These are phyloP conservation scores for Grus americana DNA, from an alignment of 2,113 vertebrate species.

Conservation along the genomic window DNA sequence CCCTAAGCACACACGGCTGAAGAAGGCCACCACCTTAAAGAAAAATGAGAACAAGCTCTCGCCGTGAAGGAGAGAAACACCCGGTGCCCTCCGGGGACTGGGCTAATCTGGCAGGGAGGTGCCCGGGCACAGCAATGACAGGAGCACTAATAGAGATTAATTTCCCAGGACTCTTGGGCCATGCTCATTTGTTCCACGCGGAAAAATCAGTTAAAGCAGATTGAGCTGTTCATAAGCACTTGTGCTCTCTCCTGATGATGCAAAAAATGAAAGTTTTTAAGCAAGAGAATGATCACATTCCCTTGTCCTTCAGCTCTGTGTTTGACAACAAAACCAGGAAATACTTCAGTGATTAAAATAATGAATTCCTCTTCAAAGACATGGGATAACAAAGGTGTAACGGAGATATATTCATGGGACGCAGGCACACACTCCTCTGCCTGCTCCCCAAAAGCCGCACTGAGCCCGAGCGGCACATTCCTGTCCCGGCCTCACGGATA, in stretches of 20 bases:
- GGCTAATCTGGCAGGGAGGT: background rate
- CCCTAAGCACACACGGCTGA: too few relatives aligned
- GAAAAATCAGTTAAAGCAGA: background rate
- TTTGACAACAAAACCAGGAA: background rate
- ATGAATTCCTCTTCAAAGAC: background rate
- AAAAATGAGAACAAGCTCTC: background rate
- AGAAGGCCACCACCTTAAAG: background rate
- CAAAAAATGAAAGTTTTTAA: background rate
- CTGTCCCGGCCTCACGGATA: background rate
- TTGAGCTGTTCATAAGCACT: background rate
- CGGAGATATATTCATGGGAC: rapidly evolving
- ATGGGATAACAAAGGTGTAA: rapidly evolving
- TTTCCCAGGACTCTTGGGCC: background rate
- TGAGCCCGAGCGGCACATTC: rapidly evolving
- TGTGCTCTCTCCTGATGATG: background rate
- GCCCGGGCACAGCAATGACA: rapidly evolving
- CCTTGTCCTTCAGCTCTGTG: background rate
- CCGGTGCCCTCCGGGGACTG: rapidly evolving
- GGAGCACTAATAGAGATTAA: background rate
- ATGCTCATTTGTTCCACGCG: background rate
- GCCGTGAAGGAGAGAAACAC: background rate
- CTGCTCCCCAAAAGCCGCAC: background rate
- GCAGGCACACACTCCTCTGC: background rate
- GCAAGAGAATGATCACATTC: too few relatives aligned
- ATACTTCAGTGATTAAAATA: background rate